phyloP scores from a whole-genome alignment of 2,113 vertebrate genomes.

The Monarcha castaneiventris region DNA sequence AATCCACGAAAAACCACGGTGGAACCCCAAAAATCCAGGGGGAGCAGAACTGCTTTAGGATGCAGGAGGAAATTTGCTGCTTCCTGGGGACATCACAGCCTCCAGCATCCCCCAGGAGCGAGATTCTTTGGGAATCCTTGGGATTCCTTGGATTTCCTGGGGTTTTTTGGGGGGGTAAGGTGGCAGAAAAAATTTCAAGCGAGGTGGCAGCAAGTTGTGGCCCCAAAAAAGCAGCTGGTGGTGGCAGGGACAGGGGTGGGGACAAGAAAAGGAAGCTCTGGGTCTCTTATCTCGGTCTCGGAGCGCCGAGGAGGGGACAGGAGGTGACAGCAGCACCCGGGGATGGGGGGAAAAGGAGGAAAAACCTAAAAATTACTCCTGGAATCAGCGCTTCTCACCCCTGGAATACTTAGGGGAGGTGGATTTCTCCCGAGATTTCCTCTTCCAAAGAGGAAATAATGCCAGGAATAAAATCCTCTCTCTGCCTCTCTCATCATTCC shows the following conservation, averaged over 20 bases:
- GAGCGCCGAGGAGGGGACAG: neutral
- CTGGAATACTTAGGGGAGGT: neutral
- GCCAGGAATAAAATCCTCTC: neutral
- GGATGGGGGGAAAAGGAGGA: neutral
- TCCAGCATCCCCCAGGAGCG: conserved; percentile 54
- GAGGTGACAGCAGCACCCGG: neutral
- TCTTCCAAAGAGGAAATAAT: neutral
- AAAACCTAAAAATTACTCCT: neutral
- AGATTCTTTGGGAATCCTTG: neutral
- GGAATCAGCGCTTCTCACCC: neutral
- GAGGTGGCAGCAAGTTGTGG: neutral
- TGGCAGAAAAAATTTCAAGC: neutral
- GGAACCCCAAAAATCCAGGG: conserved; percentile 32
- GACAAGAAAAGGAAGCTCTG: neutral
- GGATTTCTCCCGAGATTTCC: neutral
- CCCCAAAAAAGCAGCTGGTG: neutral
- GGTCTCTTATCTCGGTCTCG: neutral
- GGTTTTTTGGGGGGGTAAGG: neutral
- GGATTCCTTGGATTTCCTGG: too few species aligned
- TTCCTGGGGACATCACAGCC: conserved; percentile 59
- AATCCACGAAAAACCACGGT: conserved; percentile 18
- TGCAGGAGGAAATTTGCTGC: neutral
- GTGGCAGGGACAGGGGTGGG: neutral
- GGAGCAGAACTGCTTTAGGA: neutral
- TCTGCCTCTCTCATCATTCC: neutral